These are phyloP conservation scores for Noctuana brunneofusca DNA, from an alignment of 2,888 invertebrate species.

Conservation along the genomic window DNA sequence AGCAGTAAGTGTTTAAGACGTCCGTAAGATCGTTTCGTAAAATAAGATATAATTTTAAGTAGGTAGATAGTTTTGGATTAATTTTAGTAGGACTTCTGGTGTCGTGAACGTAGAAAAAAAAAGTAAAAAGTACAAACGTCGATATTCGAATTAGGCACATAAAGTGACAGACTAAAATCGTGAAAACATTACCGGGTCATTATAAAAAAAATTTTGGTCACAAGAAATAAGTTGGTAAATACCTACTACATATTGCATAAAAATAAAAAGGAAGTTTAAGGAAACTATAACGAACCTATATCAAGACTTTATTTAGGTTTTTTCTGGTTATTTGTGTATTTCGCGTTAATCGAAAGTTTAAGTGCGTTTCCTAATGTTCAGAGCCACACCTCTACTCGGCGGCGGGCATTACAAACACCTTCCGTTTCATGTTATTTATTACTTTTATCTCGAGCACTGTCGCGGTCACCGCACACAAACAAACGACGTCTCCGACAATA, in stretches of 20 bases:
- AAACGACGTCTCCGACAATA: conserved; percentile 78
- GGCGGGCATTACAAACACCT: conserved; percentile 74
- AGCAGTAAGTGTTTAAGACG: not conserved
- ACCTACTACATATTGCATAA: not conserved
- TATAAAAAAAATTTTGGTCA: not conserved
- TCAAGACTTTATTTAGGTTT: not conserved
- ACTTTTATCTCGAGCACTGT: conserved; percentile 77
- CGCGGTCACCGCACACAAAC: conserved; percentile 78
- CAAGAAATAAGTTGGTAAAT: not conserved
- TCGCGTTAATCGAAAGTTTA: conserved; percentile 12
- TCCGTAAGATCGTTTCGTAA: not conserved
- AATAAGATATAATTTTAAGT: not conserved
- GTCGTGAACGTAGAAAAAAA: no score
- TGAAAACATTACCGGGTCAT: no score
- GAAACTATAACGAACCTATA: not conserved
- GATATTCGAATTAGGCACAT: no score
- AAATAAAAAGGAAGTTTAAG: not conserved
- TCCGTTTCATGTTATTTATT: conserved; percentile 79
- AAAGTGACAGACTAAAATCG: no score
- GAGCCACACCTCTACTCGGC: conserved; percentile 69
- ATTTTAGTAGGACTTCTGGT: no score
- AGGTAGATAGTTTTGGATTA: no score
- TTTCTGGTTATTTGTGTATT: conserved; percentile 5
- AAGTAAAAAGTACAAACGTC: no score
- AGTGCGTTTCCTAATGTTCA: conserved; percentile 58